These are phyloP conservation scores for Lycia hirtaria DNA, from an alignment of 2,888 invertebrate species.

Conservation along the genomic window DNA sequence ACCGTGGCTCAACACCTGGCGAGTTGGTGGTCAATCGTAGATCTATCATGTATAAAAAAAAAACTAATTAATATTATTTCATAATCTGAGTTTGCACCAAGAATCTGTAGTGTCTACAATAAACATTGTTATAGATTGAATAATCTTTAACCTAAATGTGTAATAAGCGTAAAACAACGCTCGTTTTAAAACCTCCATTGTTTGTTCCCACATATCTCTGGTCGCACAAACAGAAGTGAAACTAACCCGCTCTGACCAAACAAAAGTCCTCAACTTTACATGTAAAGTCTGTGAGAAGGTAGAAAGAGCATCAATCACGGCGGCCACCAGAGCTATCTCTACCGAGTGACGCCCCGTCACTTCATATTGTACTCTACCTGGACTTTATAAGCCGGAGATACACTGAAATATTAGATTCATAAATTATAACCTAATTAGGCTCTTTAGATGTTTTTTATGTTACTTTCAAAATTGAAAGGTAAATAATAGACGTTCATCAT, in stretches of 20 bases:
- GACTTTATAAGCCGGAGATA: neutral
- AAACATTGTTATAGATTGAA: too few species aligned
- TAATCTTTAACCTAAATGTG: too few species aligned
- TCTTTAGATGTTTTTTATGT: too few species aligned
- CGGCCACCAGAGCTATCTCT: conserved; percentile 7
- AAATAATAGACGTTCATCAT: too few species aligned
- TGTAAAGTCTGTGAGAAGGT: conserved; percentile 2
- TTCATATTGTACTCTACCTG: conserved; percentile 15
- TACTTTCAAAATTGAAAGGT: too few species aligned
- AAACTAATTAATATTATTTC: too few species aligned
- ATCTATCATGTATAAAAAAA: too few species aligned
- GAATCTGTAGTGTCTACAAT: too few species aligned
- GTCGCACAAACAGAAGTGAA: conserved; percentile 13
- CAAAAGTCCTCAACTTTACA: conserved; percentile 17
- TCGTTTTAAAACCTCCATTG: neutral
- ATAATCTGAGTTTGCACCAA: too few species aligned
- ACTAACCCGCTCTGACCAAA: conserved; percentile 9
- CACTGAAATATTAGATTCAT: neutral
- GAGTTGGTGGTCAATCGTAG: too few species aligned
- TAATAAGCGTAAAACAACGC: neutral
- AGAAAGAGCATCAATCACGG: conserved; percentile 19
- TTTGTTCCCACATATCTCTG: conserved; percentile 22
- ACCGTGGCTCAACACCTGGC: too few species aligned
- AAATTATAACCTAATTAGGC: neutral
- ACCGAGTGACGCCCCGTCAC: conserved; percentile 19